phyloP scores from a whole-genome alignment of 2,113 vertebrate species.

The Anarhynchus alexandrinus region DNA sequence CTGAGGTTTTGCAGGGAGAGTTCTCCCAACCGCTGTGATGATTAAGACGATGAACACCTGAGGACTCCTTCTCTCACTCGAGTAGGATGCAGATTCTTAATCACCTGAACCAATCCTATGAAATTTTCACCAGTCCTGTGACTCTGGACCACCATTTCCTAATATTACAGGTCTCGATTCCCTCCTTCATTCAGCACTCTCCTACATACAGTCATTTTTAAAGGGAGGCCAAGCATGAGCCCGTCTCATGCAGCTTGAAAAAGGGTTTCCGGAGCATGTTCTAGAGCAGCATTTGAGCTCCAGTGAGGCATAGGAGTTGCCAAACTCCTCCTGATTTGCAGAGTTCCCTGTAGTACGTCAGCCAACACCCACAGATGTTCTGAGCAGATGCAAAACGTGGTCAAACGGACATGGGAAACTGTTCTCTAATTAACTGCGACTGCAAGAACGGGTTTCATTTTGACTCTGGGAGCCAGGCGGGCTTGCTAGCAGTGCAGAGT shows the following conservation, averaged over 20 bases:
- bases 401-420: neutral
- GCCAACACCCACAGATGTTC: neutral
- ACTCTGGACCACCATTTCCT: neutral
- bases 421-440: accelerated
- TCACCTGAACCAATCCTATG: neutral
- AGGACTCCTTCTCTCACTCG: neutral
- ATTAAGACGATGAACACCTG: neutral
- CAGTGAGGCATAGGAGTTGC: neutral
- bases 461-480: neutral
- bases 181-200: neutral
- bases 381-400: neutral
- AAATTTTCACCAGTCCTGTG: neutral
- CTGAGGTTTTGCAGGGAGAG: accelerated
- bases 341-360: neutral
- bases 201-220: neutral
- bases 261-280: neutral
- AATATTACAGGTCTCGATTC: accelerated
- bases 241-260: neutral
- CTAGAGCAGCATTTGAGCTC: neutral
- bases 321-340: neutral
- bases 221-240: neutral
- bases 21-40: neutral
- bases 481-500: accelerated
- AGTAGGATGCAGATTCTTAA: neutral
- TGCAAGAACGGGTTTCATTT: neutral